Evolutionary conservation across 1,140 invertebrate genomes (phyloP).

Genomic region (Ooceraea biroi): DNA sequence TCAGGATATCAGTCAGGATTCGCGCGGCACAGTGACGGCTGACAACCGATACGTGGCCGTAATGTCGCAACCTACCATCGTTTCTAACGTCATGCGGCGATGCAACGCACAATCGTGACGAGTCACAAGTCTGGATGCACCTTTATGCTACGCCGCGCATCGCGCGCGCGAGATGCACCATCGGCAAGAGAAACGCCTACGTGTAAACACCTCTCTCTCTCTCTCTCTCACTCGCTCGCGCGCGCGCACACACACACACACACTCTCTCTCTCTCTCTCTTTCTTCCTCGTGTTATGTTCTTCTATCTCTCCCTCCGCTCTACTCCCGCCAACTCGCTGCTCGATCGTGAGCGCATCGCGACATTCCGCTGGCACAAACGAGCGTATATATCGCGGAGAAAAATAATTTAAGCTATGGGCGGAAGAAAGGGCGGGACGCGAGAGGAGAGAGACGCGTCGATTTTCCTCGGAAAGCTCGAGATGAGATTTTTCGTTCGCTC

Average conservation of each 20-base stretch:
- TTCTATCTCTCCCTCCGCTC: constrained; percentile 32
- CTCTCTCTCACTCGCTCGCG: too few relatives aligned
- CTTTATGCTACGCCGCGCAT: constrained; percentile 39
- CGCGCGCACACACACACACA: too few relatives aligned
- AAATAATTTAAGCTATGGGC: constrained; percentile 25
- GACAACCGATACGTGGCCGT: background rate
- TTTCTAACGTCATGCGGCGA: background rate
- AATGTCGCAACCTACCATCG: background rate
- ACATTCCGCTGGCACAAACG: constrained; percentile 45
- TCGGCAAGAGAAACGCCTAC: constrained; percentile 50
- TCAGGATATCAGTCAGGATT: too few relatives aligned
- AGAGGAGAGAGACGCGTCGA: constrained; percentile 6
- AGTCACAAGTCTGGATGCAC: constrained; percentile 26
- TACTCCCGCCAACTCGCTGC: constrained; percentile 26
- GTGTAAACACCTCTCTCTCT: constrained; percentile 40
- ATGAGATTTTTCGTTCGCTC: background rate
- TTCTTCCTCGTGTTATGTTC: background rate
- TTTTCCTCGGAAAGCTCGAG: background rate
- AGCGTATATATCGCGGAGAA: constrained; percentile 19
- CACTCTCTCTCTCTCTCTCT: background rate
- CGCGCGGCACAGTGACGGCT: background rate
- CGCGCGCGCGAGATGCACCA: constrained; percentile 46
- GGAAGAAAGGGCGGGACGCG: background rate
- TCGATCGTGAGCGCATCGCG: constrained; percentile 20
- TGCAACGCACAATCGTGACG: background rate